Percentiles rank a stretch among this genome's conserved stretches.
phyloP scores from a whole-genome alignment of 2,888 invertebrate species.

The Pristionchus maxplancki region DNA sequence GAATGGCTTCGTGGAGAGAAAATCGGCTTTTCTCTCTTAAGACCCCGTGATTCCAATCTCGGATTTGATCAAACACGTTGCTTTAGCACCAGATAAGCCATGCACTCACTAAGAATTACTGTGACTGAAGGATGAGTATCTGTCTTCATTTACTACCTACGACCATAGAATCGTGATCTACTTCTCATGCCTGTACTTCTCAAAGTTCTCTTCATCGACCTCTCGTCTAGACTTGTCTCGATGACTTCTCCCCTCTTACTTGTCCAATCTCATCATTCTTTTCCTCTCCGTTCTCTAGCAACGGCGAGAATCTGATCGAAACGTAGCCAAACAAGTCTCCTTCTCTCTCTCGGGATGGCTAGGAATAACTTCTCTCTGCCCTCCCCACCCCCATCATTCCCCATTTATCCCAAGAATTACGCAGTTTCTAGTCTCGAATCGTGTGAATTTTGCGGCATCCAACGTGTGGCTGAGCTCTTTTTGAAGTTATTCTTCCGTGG shows the following conservation, averaged over 20 bases:
- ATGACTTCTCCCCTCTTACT: not conserved
- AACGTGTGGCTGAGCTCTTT: not conserved
- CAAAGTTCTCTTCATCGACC: not conserved
- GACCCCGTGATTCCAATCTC: not conserved
- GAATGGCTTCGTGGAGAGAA: not conserved
- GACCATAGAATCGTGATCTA: too few relatives aligned
- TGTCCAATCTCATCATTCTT: slow-evolving; percentile 19
- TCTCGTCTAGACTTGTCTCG: not conserved
- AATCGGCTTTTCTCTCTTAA: not conserved
- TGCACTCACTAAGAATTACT: not conserved
- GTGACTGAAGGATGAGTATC: not conserved
- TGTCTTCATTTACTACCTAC: not conserved
- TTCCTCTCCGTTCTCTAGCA: slow-evolving; percentile 10
- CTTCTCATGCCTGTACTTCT: too few relatives aligned
- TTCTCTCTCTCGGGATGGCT: not conserved
- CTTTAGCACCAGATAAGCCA: not conserved
- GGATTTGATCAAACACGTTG: not conserved
- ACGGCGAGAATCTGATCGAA: not conserved
- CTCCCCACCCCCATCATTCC: slow-evolving; percentile 1
- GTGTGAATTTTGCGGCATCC: not conserved
- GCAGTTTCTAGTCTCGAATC: not conserved
- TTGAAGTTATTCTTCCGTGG: not conserved
- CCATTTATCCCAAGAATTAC: not conserved
- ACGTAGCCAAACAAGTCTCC: not conserved
- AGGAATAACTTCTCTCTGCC: not conserved